These are phyloP conservation scores for Psilopogon haemacephalus DNA, from an alignment of 2,113 vertebrate genomes.

Conservation along the genomic window DNA sequence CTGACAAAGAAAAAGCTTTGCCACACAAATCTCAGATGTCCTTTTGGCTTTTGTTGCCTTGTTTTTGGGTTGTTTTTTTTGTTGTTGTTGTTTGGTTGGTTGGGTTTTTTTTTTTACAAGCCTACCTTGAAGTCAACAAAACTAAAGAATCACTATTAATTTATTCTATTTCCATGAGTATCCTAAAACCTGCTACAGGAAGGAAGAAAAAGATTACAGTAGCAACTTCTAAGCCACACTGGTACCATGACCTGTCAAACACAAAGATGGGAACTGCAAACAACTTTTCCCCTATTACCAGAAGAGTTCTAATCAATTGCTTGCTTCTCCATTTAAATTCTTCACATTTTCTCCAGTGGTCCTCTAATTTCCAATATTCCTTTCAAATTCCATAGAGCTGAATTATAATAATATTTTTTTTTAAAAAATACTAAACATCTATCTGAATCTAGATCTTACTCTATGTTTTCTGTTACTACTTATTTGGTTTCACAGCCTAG, in stretches of 20 bases:
- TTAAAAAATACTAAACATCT: not conserved
- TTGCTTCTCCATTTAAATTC: not conserved
- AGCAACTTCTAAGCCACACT: not conserved
- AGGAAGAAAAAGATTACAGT: not conserved
- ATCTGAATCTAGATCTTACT: not conserved
- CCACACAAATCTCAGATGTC: not conserved
- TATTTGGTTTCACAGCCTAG: not conserved
- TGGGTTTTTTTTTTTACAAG: not conserved
- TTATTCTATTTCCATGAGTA: not conserved
- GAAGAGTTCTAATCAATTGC: not conserved
- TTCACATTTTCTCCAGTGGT: not conserved
- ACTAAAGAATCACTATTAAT: not conserved
- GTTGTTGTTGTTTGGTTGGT: too few species aligned
- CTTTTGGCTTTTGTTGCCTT: not conserved
- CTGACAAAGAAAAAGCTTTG: not conserved
- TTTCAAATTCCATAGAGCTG: not conserved
- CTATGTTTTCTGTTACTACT: not conserved
- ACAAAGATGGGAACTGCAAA: not conserved
- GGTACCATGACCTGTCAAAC: slow-evolving; percentile 17
- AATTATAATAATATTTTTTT: too few species aligned
- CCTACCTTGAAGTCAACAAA: not conserved
- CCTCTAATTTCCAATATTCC: not conserved
- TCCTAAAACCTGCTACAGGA: not conserved
- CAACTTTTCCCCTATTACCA: not conserved
- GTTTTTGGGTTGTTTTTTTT: not conserved